Percentiles rank a stretch among this genome's conserved stretches.
Evolutionary conservation across 1,140 invertebrate genomes (phyloP).

Genomic region (Drosophila sp.): DNA sequence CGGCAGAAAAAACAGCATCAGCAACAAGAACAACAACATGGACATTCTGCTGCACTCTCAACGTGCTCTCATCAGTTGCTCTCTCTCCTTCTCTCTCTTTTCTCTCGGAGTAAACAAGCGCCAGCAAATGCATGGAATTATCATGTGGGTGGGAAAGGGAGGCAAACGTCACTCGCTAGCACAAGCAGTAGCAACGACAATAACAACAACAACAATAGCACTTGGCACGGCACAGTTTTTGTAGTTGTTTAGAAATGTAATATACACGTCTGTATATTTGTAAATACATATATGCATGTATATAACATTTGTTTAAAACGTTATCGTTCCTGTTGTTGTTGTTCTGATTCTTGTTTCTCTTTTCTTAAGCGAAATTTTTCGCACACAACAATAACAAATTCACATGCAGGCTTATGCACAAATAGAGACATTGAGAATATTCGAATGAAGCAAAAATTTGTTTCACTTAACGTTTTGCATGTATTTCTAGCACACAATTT

Average conservation of each 20-base stretch:
- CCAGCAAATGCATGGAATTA: slow-evolving; percentile 41
- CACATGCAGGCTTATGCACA: slow-evolving; percentile 1
- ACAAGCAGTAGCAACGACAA: slow-evolving; percentile 20
- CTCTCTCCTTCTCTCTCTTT: too few relatives aligned
- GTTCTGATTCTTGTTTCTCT: slow-evolving; percentile 21
- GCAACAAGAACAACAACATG: slow-evolving; percentile 3
- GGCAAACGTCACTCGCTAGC: slow-evolving; percentile 7
- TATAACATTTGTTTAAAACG: slow-evolving; percentile 18
- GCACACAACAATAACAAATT: slow-evolving; percentile 30
- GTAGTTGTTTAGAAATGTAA: slow-evolving; percentile 38
- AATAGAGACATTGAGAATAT: slow-evolving; percentile 8
- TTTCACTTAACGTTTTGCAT: slow-evolving; percentile 24
- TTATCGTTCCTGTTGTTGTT: slow-evolving; percentile 27
- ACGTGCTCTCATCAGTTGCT: too few relatives aligned
- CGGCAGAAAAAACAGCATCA: slow-evolving; percentile 18
- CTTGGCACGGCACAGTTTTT: slow-evolving; percentile 66
- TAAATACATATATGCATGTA: neutral
- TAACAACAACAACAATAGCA: slow-evolving; percentile 38
- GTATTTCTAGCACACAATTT: slow-evolving; percentile 55
- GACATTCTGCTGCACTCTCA: slow-evolving; percentile 30
- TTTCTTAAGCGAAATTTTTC: slow-evolving; percentile 29
- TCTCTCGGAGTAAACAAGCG: slow-evolving; percentile 39
- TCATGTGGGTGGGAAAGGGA: slow-evolving; percentile 39
- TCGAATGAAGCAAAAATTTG: slow-evolving; percentile 42
- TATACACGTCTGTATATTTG: neutral